A percentile compares a stretch with the other conserved stretches of the same genome.
Conservation (phyloP, 2,113 vertebrate species). For the Bos javanicus region DNA sequence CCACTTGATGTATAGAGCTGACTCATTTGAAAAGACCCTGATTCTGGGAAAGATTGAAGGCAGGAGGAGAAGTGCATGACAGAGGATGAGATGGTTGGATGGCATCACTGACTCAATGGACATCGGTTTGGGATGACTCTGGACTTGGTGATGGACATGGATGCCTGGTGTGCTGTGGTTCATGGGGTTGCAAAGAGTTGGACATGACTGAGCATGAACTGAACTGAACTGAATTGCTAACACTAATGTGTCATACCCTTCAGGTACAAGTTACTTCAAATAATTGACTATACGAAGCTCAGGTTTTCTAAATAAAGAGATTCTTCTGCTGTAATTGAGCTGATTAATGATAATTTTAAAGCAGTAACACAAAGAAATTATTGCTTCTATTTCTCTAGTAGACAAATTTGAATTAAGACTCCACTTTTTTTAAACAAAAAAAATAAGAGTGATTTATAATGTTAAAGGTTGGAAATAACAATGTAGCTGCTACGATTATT, state of each 20-base stretch:
- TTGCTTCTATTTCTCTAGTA: not conserved
- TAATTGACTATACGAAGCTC: not conserved
- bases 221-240: no score
- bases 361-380: not conserved
- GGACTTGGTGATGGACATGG: no score
- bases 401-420: not conserved
- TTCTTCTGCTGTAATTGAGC: not conserved
- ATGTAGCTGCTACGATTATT: not conserved
- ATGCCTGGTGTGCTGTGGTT: fast-evolving
- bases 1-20: no score
- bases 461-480: not conserved
- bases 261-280: not conserved
- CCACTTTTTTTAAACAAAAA: not conserved
- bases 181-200: no score
- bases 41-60: no score
- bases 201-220: no score
- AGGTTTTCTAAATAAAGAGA: not conserved
- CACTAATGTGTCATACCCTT: not conserved
- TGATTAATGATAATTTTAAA: not conserved
- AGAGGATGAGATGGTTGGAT: no score
- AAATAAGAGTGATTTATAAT: not conserved
- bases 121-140: no score
- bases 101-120: no score
- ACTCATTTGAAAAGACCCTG: no score
- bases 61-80: no score